These are phyloP conservation scores for Litoditis marina DNA, from an alignment of 2,888 invertebrate species.

Conservation along the genomic window DNA sequence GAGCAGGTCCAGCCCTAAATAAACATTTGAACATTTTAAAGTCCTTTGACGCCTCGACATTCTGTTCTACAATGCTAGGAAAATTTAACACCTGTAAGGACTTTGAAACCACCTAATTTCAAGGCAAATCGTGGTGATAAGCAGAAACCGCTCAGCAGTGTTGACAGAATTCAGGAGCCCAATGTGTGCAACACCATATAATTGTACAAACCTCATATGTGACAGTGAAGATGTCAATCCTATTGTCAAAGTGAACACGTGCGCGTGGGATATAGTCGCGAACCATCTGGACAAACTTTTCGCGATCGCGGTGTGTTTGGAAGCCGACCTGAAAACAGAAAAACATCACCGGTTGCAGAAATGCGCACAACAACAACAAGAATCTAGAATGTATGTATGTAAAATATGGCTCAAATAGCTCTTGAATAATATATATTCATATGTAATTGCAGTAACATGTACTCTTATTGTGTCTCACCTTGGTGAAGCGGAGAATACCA, in stretches of 20 bases:
- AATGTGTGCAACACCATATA: too few relatives aligned
- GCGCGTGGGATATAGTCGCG: slow-evolving; percentile 35
- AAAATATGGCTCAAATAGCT: not conserved
- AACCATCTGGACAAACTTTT: slow-evolving; percentile 46
- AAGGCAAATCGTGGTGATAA: too few relatives aligned
- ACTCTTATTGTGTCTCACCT: slow-evolving; percentile 22
- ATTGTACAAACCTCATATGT: slow-evolving; percentile 34
- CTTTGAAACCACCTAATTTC: too few relatives aligned
- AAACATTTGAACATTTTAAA: not conserved
- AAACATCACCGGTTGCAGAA: too few relatives aligned
- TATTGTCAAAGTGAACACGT: slow-evolving; percentile 42
- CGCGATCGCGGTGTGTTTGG: slow-evolving; percentile 53
- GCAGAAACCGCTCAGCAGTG: too few relatives aligned
- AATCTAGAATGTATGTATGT: not conserved
- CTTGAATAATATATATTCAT: not conserved
- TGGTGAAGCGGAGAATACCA: slow-evolving; percentile 50
- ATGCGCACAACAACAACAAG: too few relatives aligned
- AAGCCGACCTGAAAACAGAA: slow-evolving; percentile 45
- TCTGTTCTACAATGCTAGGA: too few relatives aligned
- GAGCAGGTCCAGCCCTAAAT: slow-evolving; percentile 50
- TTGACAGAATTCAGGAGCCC: too few relatives aligned
- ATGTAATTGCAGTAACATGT: not conserved
- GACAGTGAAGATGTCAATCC: slow-evolving; percentile 44
- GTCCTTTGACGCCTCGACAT: too few relatives aligned
- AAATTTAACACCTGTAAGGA: too few relatives aligned